Percentiles rank a stretch among this genome's conserved stretches.
phyloP scores from a whole-genome alignment of 2,888 invertebrate genomes.

The Tipula lateralis region DNA sequence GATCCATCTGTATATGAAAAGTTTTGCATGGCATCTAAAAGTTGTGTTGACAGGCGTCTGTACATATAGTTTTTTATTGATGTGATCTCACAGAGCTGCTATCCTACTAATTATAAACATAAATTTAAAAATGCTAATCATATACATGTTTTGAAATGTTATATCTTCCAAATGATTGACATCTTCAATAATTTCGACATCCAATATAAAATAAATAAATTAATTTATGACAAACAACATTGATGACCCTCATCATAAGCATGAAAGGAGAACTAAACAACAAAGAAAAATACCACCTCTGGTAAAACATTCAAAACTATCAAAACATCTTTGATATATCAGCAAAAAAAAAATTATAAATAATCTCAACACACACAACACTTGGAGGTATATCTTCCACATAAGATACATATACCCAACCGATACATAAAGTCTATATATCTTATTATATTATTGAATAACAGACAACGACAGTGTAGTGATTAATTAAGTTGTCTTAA shows the following conservation, averaged over 20 bases:
- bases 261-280: background rate
- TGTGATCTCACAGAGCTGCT: too few relatives aligned
- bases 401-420: background rate
- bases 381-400: background rate
- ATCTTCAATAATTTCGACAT: background rate
- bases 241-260: slow-evolving; percentile 11
- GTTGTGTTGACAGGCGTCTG: too few relatives aligned
- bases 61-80: too few relatives aligned
- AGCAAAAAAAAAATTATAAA: background rate
- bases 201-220: background rate
- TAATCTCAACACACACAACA: background rate
- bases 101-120: too few relatives aligned
- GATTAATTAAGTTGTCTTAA: slow-evolving; percentile 29
- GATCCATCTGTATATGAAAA: too few relatives aligned
- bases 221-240: background rate
- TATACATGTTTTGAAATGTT: background rate
- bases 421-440: slow-evolving; percentile 1
- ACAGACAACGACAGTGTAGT: slow-evolving; percentile 28
- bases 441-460: slow-evolving; percentile 25
- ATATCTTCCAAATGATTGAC: background rate
- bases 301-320: background rate
- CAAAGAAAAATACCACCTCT: background rate
- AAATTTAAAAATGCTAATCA: too few relatives aligned
- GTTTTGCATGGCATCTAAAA: too few relatives aligned
- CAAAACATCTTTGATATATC: background rate